These are phyloP conservation scores for Melanotaenia maccullochi DNA, from an alignment of 2,797 vertebrate species.

Conservation along the genomic window DNA sequence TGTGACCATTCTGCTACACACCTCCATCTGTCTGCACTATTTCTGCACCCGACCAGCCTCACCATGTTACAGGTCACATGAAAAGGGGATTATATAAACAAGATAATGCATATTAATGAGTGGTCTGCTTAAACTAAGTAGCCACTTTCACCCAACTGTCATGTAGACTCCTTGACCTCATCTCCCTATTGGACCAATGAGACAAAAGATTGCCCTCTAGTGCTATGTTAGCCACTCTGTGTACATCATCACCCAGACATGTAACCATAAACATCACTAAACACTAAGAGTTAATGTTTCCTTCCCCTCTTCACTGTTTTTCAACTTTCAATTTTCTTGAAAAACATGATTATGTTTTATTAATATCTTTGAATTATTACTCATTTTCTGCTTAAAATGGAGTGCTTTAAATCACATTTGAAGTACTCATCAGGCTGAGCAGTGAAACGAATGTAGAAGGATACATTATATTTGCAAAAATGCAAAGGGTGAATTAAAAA, in stretches of 20 bases:
- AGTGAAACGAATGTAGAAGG: conserved; percentile 82
- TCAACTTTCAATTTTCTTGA: conserved; percentile 82
- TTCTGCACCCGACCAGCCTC: conserved; percentile 44
- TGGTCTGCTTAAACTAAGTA: conserved; percentile 40
- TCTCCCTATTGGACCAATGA: conserved; percentile 18
- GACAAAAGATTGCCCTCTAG: conserved; percentile 17
- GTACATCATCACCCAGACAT: conserved; percentile 8
- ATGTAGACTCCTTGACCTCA: conserved; percentile 25
- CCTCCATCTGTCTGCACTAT: conserved; percentile 38
- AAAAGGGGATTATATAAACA: conserved; percentile 67
- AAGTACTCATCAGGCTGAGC: conserved; percentile 85
- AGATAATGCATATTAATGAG: conserved; percentile 75
- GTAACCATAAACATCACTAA: conserved; percentile 46
- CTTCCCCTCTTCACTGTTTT: conserved; percentile 70
- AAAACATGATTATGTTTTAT: conserved; percentile 87
- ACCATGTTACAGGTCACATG: conserved; percentile 53
- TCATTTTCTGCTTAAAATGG: conserved; percentile 86
- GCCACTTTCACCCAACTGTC: conserved; percentile 37
- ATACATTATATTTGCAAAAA: conserved; percentile 88
- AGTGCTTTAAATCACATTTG: conserved; percentile 87
- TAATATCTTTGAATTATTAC: conserved; percentile 89
- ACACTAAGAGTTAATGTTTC: conserved; percentile 64
- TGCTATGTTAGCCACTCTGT: conserved; percentile 7
- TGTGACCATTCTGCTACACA: conserved; percentile 29
- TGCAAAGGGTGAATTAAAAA: conserved; percentile 86